Base-by-base conservation (phyloP, 2,888 invertebrate genomes). In the Harpagoxenus sublaevis region DNA sequence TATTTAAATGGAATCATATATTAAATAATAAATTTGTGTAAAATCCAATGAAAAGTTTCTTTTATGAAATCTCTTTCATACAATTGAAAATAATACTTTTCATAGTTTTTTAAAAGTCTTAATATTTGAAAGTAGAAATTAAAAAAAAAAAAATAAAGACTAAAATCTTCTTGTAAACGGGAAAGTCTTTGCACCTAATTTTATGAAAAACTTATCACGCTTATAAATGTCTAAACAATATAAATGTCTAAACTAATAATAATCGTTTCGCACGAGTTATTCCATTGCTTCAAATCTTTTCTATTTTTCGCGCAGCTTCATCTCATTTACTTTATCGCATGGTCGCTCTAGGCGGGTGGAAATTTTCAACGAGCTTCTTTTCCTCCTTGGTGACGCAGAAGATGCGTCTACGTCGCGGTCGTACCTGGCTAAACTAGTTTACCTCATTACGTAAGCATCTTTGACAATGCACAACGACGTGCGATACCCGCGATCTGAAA, bases 381-480 rank as follows among this genome's bases (percentile, higher is more conserved):
- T 71, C 60, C 73, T 62, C 28, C 73, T 71, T 12, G 60, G 39
- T 60, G 71, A 71, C 71, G 77, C 53, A 42, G 45, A 63, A 42
- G 63, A 35, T 53, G 31, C 53, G 31, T 23, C 15, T 39, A 63
- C 82, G 65, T 66, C 66, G 53, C 55, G 35, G 31, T 18, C 53
- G 23, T 77, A 55, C 48, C 77, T 68, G 84, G 83, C 78, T 85
- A 87, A 91, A 91, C 86, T 89, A 91, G 90, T 92, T 91, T 84
- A 86, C 79, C 57, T 60, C 87, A 86, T 92, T 92, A 90, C 89
- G 87, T 90, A 92, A 92, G 88, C 63, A 84, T 78, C 83, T 87
- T 90, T 84, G 89, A 90, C 89, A 90, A 91, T 90, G 89, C 88
- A 87, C 83, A 87, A 85, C 87, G 89, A 87, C 79, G 82, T 55